Percentiles rank a stretch among this genome's conserved stretches.
Conservation (phyloP, 2,113 vertebrate genomes). For the Isichthys henryi region DNA sequence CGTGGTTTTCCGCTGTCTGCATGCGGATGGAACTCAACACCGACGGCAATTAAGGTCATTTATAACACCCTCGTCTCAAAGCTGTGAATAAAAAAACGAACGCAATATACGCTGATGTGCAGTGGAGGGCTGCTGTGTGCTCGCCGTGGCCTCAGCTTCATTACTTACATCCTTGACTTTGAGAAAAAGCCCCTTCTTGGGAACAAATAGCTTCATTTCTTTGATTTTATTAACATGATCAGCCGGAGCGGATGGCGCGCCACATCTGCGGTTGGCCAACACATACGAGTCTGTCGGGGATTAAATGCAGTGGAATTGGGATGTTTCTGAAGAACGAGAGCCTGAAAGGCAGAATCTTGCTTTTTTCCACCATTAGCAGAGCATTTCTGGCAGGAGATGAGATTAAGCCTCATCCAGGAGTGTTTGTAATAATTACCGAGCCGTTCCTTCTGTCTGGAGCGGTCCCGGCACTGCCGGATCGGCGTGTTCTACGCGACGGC, state of each 20-base stretch:
- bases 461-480: neutral
- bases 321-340: neutral
- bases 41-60: neutral
- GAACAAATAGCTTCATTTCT: neutral
- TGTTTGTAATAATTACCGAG: neutral
- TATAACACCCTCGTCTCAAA: neutral
- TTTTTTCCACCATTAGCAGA: neutral
- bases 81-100: neutral
- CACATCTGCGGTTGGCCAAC: neutral
- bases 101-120: neutral
- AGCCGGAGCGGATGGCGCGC: neutral
- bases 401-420: neutral
- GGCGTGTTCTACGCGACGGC: neutral
- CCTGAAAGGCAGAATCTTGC: neutral
- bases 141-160: neutral
- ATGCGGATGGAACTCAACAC: neutral
- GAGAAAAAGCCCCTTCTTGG: neutral
- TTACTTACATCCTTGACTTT: neutral
- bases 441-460: neutral
- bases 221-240: conserved; percentile 9
- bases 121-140: neutral
- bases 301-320: neutral
- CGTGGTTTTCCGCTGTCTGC: neutral
- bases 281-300: neutral
- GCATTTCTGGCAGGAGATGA: neutral